Base-by-base conservation (phyloP, 2,113 vertebrate species). In the Willisornis vidua region DNA sequence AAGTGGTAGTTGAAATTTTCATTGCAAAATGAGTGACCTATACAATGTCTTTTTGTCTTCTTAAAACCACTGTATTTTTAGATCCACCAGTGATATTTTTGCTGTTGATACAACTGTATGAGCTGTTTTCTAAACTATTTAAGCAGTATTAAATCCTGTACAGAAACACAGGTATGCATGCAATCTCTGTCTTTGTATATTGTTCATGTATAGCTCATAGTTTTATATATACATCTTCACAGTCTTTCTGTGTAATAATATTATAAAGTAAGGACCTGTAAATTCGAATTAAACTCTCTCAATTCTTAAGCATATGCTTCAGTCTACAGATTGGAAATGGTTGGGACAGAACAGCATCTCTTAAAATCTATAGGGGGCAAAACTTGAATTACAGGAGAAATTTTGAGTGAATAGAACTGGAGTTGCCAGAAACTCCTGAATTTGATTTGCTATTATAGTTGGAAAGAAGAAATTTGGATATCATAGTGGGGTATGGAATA, bases 391-490 rank as follows among this genome's bases (percentile, higher is more conserved):
- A 67, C 68, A 68, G 19, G 35, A 86, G 52, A 15, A 45, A 59
- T 49, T 84, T 41, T 41, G 11, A 52, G 35, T 84, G 33, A 83
- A 39, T 39, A 52, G 23, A 93, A 29, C 51, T 52, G 29, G 31
- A 85, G 31, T 76, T 76, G 3, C 48, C 25, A 73, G 46, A 68
- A 94, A 70, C 8, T 57, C 25, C 41, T 87, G 33, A 43, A 48
- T 90, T 54, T 81, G 22, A 62, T 90, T 93, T 94, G 19, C 19
- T 84, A 2, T 52, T 84, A 18, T 15, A 59, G 43, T 39, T 80
- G 19, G 48, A 85, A 49, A 87, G 33, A 66, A 94, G 68, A 74
- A 85, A 95, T 94, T 72, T 92, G 65, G 83, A 31, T 84, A 78
- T 67, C 41, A 29, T 86, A 74, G 48, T 41, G 61, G 24, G 24